Evolutionary conservation across 2,113 vertebrate species (phyloP).

Genomic region (Ceyx cyanopectus): DNA sequence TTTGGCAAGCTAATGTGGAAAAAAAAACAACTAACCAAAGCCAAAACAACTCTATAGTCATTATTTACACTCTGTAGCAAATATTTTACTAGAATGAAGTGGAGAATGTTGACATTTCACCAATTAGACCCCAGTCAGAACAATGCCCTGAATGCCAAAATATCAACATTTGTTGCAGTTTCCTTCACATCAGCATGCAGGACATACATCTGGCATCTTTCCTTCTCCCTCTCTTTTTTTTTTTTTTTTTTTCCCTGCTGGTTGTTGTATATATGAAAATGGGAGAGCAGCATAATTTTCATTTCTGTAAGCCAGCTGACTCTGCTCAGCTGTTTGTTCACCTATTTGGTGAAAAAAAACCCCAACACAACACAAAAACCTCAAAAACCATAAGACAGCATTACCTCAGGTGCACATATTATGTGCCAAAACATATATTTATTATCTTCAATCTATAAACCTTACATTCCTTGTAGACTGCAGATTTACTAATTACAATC

Average conservation of each 20-base stretch:
- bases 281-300: not conserved
- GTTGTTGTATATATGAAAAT: not conserved
- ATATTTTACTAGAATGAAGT: conserved; percentile 71
- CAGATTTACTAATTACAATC: not conserved
- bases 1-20: conserved; percentile 39
- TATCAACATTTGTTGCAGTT: conserved; percentile 16
- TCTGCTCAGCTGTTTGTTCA: not conserved
- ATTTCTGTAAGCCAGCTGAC: not conserved
- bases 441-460: not conserved
- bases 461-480: not conserved
- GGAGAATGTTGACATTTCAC: conserved; percentile 69
- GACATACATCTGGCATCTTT: conserved; percentile 9
- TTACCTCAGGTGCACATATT: not conserved
- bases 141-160: conserved; percentile 45
- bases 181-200: not conserved
- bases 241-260: not conserved
- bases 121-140: conserved; percentile 51
- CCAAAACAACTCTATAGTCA: conserved; percentile 18
- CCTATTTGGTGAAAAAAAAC: not conserved
- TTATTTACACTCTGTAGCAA: conserved; percentile 75
- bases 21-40: not conserved
- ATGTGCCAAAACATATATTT: not conserved
- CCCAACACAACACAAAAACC: not conserved
- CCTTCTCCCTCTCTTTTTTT: not conserved
- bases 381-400: not conserved